Conservation (phyloP, 1,140 invertebrate genomes). For the Lysiphlebus fabarum region DNA sequence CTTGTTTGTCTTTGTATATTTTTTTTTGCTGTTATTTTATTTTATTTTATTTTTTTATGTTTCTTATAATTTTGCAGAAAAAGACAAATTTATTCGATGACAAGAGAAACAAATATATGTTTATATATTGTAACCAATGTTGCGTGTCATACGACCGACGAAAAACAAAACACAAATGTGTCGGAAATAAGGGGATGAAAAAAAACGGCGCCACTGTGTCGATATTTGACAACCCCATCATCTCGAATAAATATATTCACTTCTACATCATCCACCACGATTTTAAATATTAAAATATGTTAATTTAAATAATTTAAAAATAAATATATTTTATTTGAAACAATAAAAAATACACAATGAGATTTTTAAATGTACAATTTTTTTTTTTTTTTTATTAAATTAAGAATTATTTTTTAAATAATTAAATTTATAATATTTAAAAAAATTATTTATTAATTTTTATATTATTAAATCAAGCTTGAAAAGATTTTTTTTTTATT, state of each 20-base stretch:
- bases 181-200: constrained; percentile 42
- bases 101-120: constrained; percentile 4
- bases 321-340: not conserved
- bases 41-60: constrained; percentile 5
- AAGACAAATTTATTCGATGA: constrained; percentile 8
- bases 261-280: not conserved
- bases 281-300: not conserved
- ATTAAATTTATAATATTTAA: too few relatives aligned
- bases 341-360: too few relatives aligned
- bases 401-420: too few relatives aligned
- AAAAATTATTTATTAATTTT: too few relatives aligned
- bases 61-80: constrained; percentile 5
- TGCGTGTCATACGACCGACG: constrained; percentile 30
- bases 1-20: constrained; percentile 10
- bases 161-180: constrained; percentile 48
- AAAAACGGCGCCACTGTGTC: constrained; percentile 41
- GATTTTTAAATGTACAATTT: too few relatives aligned
- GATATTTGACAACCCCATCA: constrained; percentile 31
- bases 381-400: too few relatives aligned
- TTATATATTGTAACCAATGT: constrained; percentile 24
- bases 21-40: too few relatives aligned
- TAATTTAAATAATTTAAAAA: not conserved
- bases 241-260: not conserved
- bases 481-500: too few relatives aligned
- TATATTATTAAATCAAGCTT: too few relatives aligned